Evolutionary conservation across 1,140 invertebrate species (phyloP), one percentile per base, ranked within the genome.

Genomic region (Neodiprion lecontei): DNA sequence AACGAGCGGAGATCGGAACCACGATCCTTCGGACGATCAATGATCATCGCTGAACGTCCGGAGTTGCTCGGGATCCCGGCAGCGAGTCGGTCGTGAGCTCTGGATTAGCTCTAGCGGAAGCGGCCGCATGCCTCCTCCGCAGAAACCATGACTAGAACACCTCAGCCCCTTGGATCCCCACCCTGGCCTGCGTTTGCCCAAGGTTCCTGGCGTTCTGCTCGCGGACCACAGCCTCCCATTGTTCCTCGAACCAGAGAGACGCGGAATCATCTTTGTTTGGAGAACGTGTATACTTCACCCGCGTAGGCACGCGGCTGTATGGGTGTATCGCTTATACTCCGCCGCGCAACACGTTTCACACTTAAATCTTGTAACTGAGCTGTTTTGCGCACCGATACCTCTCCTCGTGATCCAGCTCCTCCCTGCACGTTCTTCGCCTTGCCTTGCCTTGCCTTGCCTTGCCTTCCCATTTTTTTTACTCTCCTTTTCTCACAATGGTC

Each of bases 111-210:
- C 70, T 23, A 71, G 48, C 70, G 79, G 77, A 77, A 79, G 76
- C 71, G 77, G 78, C 77, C 69, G 78, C 82, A 78, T 82, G 79
- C 78, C 82, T 81, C 78, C 67, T 80, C 80, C 74, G 78, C 79
- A 83, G 72, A 76, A 76, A 81, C 76, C 81, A 83, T 83, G 82
- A 83, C 80, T 83, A 69, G 79, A 83, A 79, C 79, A 78, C 79
- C 77, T 75, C 79, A 77, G 79, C 11, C 49, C 69, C 69, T 69
- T 5, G 28, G 28, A 40, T 40, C 48, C 7, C 14, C 50, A 23
- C 73, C 69, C 49, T 61, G 28, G 53, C 53, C 50, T 11, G 75
- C 65, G 61, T 50, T 69, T 77, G 67, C 77, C 77, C 76, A 76
- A 72, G 48, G 69, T 48, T 48, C 12, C 74, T 28, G 23, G 49